phyloP scores from a whole-genome alignment of 2,888 invertebrate species.

The Operophtera brumata region DNA sequence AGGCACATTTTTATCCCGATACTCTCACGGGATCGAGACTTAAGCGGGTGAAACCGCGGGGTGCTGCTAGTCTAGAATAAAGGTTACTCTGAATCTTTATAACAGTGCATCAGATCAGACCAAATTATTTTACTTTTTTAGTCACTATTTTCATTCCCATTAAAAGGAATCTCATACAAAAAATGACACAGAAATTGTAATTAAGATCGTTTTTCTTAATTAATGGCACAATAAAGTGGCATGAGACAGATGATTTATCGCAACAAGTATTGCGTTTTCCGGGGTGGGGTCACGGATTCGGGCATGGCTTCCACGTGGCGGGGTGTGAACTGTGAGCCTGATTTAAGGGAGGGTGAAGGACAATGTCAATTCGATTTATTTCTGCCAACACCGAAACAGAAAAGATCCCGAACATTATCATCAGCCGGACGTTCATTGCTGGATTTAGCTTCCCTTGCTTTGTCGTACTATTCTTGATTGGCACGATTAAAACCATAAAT shows the following conservation, averaged over 20 bases:
- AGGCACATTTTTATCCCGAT: too few species aligned
- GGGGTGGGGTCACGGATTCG: constrained; percentile 4
- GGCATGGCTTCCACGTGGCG: neutral
- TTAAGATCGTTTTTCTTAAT: constrained; percentile 36
- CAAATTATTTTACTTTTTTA: neutral
- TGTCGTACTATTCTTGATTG: too few species aligned
- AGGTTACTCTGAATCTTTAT: too few species aligned
- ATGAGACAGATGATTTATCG: constrained; percentile 37
- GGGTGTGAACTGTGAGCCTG: constrained; percentile 12
- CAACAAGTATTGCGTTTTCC: constrained; percentile 27
- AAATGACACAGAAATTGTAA: constrained; percentile 19
- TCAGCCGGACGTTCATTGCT: too few species aligned
- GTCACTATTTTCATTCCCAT: neutral
- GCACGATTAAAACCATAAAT: too few species aligned
- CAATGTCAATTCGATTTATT: constrained; percentile 3
- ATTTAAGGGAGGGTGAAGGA: constrained; percentile 20
- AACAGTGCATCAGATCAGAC: neutral
- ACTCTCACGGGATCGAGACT: too few species aligned
- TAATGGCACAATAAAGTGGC: constrained; percentile 38
- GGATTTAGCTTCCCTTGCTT: too few species aligned
- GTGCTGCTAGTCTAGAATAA: too few species aligned
- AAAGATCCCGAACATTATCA: too few species aligned
- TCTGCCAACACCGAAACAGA: too few species aligned
- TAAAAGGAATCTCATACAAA: constrained; percentile 7
- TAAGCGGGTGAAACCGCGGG: too few species aligned